phyloP scores from a whole-genome alignment of 1,140 invertebrate species.

The Tribolium madens region DNA sequence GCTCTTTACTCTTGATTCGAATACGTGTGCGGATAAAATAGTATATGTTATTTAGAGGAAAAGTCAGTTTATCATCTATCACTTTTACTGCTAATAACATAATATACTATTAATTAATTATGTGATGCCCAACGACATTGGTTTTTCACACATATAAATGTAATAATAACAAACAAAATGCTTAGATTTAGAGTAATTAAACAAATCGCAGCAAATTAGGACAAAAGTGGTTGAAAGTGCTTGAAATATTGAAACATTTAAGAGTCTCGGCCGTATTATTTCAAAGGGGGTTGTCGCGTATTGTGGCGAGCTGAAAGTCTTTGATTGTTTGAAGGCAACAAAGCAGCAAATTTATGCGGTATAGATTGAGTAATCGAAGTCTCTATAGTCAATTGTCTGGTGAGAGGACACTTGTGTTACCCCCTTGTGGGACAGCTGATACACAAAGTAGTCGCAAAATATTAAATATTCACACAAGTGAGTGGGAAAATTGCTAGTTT shows the following conservation, averaged over 20 bases:
- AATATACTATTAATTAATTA: no score
- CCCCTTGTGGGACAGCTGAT: constrained; percentile 51
- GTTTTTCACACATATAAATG: no score
- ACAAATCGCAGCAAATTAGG: constrained; percentile 31
- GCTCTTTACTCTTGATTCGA: no score
- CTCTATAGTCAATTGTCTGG: constrained; percentile 56
- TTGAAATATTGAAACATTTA: constrained; percentile 49
- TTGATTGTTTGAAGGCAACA: constrained; percentile 58
- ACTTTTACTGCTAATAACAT: no score
- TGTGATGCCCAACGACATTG: no score
- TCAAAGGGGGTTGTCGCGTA: constrained; percentile 47
- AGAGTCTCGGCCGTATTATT: constrained; percentile 45
- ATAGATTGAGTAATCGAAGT: constrained; percentile 50
- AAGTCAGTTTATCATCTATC: no score
- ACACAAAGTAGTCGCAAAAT: constrained; percentile 16
- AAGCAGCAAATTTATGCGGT: constrained; percentile 56
- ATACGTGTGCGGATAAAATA: no score
- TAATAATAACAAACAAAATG: no score
- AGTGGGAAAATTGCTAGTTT: neutral
- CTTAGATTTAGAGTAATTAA: neutral
- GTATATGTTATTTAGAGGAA: no score
- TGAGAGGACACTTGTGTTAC: constrained; percentile 46
- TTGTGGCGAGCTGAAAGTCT: constrained; percentile 49
- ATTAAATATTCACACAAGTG: constrained; percentile 27
- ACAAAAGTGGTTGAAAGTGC: constrained; percentile 27